A percentile compares a stretch with the other conserved stretches of the same genome.
Conservation (phyloP, 2,888 invertebrate genomes). For the Pristionchus fissidentatus region DNA sequence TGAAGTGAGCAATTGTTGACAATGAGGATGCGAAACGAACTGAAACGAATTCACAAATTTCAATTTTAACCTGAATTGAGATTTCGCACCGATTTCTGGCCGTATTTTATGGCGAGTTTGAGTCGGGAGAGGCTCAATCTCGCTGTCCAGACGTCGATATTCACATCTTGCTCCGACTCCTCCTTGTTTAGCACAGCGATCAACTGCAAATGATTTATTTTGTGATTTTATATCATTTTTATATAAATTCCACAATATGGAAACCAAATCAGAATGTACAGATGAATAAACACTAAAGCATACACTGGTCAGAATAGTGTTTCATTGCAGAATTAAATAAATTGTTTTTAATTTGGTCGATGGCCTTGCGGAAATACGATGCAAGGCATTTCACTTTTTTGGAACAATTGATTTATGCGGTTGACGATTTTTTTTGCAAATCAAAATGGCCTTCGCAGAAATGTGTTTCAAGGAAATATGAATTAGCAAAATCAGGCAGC, state of each 20-base stretch:
- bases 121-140: slow-evolving; percentile 77
- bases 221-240: not conserved
- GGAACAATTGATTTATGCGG: too few relatives aligned
- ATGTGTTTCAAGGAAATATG: too few relatives aligned
- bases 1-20: slow-evolving; percentile 80
- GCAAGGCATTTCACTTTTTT: too few relatives aligned
- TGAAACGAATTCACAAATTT: slow-evolving; percentile 64
- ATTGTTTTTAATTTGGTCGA: too few relatives aligned
- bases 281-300: too few relatives aligned
- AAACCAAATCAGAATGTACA: too few relatives aligned
- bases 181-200: slow-evolving; percentile 79
- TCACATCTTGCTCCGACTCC: slow-evolving; percentile 73
- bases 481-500: too few relatives aligned
- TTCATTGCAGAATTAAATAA: too few relatives aligned
- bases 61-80: not conserved
- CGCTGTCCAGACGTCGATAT: slow-evolving; percentile 73
- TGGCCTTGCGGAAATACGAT: too few relatives aligned
- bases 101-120: slow-evolving; percentile 80
- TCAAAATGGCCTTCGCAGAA: too few relatives aligned
- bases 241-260: not conserved
- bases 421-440: too few relatives aligned
- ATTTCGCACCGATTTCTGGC: slow-evolving; percentile 79
- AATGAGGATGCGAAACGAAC: slow-evolving; percentile 80
- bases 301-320: too few relatives aligned
- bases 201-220: slow-evolving; percentile 55